These are phyloP conservation scores for Anisognathus igniventris DNA, from an alignment of 2,797 vertebrate genomes.

Conservation along the genomic window DNA sequence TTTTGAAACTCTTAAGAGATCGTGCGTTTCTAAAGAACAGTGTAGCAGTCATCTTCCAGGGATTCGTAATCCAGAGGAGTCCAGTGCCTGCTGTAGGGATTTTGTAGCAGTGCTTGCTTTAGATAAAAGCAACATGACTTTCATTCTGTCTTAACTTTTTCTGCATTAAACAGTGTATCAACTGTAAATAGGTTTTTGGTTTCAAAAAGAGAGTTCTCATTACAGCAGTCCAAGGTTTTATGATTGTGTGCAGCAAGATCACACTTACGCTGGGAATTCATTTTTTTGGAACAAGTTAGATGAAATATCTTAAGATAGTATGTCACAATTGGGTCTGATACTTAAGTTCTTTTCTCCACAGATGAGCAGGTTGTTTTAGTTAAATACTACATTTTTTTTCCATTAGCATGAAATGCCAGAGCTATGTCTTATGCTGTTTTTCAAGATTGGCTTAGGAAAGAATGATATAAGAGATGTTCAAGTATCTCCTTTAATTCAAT, in stretches of 20 bases:
- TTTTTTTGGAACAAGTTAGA: conserved; percentile 1
- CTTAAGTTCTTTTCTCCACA: background rate
- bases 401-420: conserved; percentile 28
- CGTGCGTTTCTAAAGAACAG: background rate
- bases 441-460: conserved; percentile 16
- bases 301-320: conserved; percentile 18
- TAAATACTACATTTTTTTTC: conserved; percentile 22
- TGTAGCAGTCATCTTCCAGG: background rate
- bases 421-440: conserved; percentile 6
- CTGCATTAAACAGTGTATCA: background rate
- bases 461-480: background rate
- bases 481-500: background rate
- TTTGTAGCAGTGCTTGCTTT: background rate
- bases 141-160: background rate
- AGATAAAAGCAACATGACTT: background rate
- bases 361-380: conserved; percentile 34
- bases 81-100: background rate
- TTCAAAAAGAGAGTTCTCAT: background rate
- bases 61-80: background rate
- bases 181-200: background rate
- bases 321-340: background rate
- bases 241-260: background rate
- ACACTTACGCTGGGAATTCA: background rate
- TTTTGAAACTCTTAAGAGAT: background rate
- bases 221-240: background rate